A percentile compares a stretch with the other conserved stretches of the same genome.
phyloP scores from a whole-genome alignment of 2,888 invertebrate genomes.

The Petrophora chlorosata region DNA sequence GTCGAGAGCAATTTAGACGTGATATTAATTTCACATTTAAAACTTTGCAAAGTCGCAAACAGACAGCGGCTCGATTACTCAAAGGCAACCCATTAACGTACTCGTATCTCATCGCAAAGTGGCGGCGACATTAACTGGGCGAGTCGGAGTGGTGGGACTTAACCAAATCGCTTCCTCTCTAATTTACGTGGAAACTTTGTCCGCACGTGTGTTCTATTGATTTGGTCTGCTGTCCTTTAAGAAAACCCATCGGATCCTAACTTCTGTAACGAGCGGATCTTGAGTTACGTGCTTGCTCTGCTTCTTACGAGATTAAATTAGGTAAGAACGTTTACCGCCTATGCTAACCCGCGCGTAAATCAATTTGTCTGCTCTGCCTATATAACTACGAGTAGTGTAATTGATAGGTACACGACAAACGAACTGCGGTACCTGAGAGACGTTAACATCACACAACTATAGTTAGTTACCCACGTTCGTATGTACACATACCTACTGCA shows the following conservation, averaged over 20 bases:
- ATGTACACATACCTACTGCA: not conserved
- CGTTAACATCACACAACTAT: not conserved
- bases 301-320: slow-evolving; percentile 19
- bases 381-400: slow-evolving; percentile 4
- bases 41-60: slow-evolving; percentile 39
- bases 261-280: slow-evolving; percentile 27
- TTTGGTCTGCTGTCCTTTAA: slow-evolving; percentile 41
- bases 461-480: not conserved
- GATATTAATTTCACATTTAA: slow-evolving; percentile 46
- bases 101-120: slow-evolving; percentile 52
- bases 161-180: slow-evolving; percentile 47
- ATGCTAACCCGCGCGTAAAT: slow-evolving; percentile 4
- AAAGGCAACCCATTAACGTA: slow-evolving; percentile 56
- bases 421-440: not conserved
- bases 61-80: slow-evolving; percentile 39
- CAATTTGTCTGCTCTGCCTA: slow-evolving; percentile 3
- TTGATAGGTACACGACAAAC: slow-evolving; percentile 8
- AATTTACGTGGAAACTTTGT: slow-evolving; percentile 55
- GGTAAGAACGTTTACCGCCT: slow-evolving; percentile 15
- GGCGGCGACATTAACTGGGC: slow-evolving; percentile 51
- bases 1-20: slow-evolving; percentile 14
- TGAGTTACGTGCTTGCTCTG: slow-evolving; percentile 20
- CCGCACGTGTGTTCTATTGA: slow-evolving; percentile 62
- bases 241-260: slow-evolving; percentile 21
- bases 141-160: slow-evolving; percentile 42